These are phyloP conservation scores for Triplophysa tibetana DNA, from an alignment of 2,113 vertebrate species.

Conservation along the genomic window DNA sequence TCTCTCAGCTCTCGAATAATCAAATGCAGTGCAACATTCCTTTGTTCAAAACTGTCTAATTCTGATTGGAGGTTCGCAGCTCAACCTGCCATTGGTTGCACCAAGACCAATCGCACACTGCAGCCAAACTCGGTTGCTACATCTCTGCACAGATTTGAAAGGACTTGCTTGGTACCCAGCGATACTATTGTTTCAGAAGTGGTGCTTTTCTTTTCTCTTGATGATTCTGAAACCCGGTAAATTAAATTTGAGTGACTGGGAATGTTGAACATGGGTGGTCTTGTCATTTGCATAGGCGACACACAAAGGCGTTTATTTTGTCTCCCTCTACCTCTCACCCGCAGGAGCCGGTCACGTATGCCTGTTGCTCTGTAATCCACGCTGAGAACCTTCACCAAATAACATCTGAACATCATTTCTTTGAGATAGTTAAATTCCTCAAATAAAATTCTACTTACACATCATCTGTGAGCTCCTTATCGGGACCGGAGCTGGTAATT, in stretches of 20 bases:
- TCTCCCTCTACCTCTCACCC: slow-evolving; percentile 57
- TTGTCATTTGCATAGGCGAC: slow-evolving; percentile 72
- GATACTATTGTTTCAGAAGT: slow-evolving; percentile 40
- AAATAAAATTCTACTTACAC: slow-evolving; percentile 65
- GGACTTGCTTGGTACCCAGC: slow-evolving; percentile 41
- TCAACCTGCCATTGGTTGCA: slow-evolving; percentile 44
- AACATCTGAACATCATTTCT: slow-evolving; percentile 61
- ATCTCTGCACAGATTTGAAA: slow-evolving; percentile 53
- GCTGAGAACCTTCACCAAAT: slow-evolving; percentile 54
- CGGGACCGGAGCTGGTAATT: slow-evolving; percentile 62
- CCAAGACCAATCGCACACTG: slow-evolving; percentile 45
- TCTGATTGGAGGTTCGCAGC: slow-evolving; percentile 56
- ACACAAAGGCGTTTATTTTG: slow-evolving; percentile 70
- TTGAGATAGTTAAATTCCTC: slow-evolving; percentile 65
- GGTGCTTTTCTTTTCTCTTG: slow-evolving; percentile 37
- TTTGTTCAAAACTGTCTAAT: slow-evolving; percentile 56
- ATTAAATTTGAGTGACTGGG: slow-evolving; percentile 21
- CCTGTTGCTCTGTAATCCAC: slow-evolving; percentile 59
- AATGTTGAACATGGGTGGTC: slow-evolving; percentile 44
- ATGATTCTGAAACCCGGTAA: slow-evolving; percentile 11
- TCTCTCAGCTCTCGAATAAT: slow-evolving; percentile 42
- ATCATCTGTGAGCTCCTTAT: slow-evolving; percentile 63
- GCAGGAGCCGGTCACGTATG: slow-evolving; percentile 53
- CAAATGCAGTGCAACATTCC: slow-evolving; percentile 58
- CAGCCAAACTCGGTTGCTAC: slow-evolving; percentile 52